phyloP scores from a whole-genome alignment of 92 coral and sea anemone genomes.

The Porites divaricata region DNA sequence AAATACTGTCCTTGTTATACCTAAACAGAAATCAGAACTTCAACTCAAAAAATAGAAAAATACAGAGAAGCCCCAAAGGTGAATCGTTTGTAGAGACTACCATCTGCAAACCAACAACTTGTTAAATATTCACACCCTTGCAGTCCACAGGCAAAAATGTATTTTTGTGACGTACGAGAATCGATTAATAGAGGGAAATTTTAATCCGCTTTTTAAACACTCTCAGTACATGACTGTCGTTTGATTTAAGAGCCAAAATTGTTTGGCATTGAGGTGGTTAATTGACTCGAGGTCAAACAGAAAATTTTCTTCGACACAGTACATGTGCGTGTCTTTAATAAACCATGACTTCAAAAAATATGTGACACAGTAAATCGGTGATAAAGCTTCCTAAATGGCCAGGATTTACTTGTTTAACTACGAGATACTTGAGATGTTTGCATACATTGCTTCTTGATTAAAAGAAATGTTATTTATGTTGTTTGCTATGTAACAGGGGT shows the following conservation, averaged over 20 bases:
- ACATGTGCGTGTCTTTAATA: neutral
- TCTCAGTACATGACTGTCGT: neutral
- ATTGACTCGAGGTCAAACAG: neutral
- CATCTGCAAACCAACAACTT: no score
- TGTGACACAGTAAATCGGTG: neutral
- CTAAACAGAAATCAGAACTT: neutral
- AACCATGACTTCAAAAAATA: neutral
- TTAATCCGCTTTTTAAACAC: slow-evolving; percentile 12
- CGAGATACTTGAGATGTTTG: slow-evolving; percentile 33
- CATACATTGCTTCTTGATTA: slow-evolving; percentile 24
- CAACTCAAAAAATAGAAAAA: neutral
- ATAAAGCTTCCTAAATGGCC: neutral
- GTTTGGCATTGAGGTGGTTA: neutral
- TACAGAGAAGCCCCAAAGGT: neutral
- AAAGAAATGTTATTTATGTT: slow-evolving; percentile 5
- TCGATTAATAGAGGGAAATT: neutral
- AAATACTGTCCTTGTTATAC: neutral
- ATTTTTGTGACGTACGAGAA: neutral
- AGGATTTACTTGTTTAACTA: slow-evolving; percentile 12
- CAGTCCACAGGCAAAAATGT: neutral
- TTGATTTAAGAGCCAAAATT: neutral
- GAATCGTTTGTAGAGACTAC: neutral
- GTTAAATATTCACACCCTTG: neutral
- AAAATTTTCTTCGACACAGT: neutral
- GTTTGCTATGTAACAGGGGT: slow-evolving; percentile 25